Conservation (phyloP, 2,797 vertebrate genomes). For the Typhlichthys eigenmanni region DNA sequence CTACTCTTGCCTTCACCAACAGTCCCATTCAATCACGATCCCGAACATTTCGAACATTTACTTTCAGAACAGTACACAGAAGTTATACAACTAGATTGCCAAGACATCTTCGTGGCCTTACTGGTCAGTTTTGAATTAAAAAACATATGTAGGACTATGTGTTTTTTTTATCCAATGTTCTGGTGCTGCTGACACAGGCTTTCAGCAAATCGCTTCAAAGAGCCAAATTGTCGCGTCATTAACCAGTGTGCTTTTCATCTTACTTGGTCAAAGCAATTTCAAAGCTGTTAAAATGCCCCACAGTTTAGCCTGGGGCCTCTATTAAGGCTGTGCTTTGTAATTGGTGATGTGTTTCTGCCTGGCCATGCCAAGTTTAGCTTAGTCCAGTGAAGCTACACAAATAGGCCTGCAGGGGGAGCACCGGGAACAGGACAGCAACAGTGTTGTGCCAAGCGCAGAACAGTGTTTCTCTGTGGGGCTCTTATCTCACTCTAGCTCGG, state of each 20-base stretch:
- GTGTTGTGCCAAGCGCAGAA: constrained; percentile 46
- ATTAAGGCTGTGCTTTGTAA: constrained; percentile 26
- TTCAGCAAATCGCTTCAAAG: constrained; percentile 11
- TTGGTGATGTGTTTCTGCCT: constrained; percentile 36
- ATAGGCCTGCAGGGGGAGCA: constrained; percentile 39
- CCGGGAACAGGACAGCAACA: constrained; percentile 48
- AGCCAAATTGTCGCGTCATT: constrained; percentile 3
- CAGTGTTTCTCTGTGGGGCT: constrained; percentile 47
- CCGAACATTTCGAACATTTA: not conserved
- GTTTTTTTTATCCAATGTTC: not conserved
- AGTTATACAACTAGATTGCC: constrained; percentile 1
- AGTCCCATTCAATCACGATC: not conserved
- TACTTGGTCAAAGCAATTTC: constrained; percentile 1
- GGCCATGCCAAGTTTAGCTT: constrained; percentile 47
- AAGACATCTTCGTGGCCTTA: constrained; percentile 6
- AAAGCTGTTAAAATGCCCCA: not conserved
- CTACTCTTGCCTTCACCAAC: no score
- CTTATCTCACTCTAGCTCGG: constrained; percentile 54
- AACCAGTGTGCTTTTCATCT: constrained; percentile 3
- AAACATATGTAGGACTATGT: constrained; percentile 6
- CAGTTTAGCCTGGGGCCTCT: constrained; percentile 13
- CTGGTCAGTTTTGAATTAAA: constrained; percentile 18
- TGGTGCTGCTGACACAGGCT: constrained; percentile 4
- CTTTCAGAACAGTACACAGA: constrained; percentile 4
- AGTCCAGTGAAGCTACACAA: constrained; percentile 46